These are phyloP conservation scores for Numenius arquata DNA, from an alignment of 2,113 vertebrate species.

Conservation along the genomic window DNA sequence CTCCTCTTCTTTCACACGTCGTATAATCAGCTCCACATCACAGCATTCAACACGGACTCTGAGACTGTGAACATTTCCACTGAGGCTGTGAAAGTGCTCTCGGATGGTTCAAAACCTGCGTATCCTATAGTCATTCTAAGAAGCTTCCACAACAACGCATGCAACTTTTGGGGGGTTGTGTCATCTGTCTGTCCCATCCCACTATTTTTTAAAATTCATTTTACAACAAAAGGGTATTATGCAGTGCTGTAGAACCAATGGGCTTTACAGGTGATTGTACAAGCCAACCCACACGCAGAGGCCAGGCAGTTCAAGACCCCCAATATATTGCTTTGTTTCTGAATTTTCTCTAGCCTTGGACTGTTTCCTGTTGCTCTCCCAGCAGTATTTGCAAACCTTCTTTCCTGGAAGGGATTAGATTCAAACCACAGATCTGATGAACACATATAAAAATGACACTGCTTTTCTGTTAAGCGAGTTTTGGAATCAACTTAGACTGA, in stretches of 20 bases:
- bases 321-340: not conserved
- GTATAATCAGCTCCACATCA: not conserved
- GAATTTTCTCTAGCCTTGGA: not conserved
- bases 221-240: not conserved
- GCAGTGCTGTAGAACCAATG: not conserved
- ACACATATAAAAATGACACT: not conserved
- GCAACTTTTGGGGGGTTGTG: not conserved
- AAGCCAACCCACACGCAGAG: not conserved
- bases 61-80: not conserved
- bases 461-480: not conserved
- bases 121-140: not conserved
- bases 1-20: not conserved
- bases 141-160: not conserved
- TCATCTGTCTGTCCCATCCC: accelerated
- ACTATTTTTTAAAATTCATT: not conserved
- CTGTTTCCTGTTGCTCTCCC: not conserved
- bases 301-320: not conserved
- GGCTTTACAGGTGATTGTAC: not conserved
- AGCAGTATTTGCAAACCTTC: not conserved
- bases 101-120: not conserved
- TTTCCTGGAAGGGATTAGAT: not conserved
- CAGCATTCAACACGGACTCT: not conserved
- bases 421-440: not conserved
- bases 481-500: not conserved
- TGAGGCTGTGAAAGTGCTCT: not conserved